Evolutionary conservation across 2,113 vertebrate genomes (phyloP).

Genomic region (Myrmophylax atrothorax): DNA sequence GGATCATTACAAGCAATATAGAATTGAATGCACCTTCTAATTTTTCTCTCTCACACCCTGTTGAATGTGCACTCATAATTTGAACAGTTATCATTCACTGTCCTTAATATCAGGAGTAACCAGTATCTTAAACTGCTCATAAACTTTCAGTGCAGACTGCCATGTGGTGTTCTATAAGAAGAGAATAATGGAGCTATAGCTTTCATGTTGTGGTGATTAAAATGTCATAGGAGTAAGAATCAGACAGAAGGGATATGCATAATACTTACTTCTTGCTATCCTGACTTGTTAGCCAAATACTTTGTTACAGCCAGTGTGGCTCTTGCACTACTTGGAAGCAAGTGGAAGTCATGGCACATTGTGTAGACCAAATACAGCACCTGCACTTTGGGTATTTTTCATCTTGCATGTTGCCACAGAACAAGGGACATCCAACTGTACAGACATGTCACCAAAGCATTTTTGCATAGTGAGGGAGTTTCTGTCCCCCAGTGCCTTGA

Average conservation of each 20-base stretch:
- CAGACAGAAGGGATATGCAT: rapidly evolving
- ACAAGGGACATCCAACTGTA: background rate
- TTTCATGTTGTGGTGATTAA: background rate
- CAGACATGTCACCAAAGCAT: background rate
- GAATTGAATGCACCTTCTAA: background rate
- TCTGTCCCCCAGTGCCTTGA: background rate
- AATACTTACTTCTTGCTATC: background rate
- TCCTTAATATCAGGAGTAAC: background rate
- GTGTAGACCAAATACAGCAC: background rate
- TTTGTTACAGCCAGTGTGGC: background rate
- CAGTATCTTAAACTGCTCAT: background rate
- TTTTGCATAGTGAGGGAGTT: background rate
- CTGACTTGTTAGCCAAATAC: background rate
- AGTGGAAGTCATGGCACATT: background rate
- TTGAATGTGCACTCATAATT: background rate
- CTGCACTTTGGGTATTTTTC: background rate
- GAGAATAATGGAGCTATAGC: background rate
- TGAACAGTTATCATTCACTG: background rate
- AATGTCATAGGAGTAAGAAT: background rate
- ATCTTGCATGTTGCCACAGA: background rate
- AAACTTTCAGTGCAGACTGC: background rate
- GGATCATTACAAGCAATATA: background rate
- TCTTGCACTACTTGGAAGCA: background rate
- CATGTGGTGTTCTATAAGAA: background rate
- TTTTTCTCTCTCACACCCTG: background rate